Base-by-base conservation (phyloP, 2,797 vertebrate species). In the Toxotes lorentzi region DNA sequence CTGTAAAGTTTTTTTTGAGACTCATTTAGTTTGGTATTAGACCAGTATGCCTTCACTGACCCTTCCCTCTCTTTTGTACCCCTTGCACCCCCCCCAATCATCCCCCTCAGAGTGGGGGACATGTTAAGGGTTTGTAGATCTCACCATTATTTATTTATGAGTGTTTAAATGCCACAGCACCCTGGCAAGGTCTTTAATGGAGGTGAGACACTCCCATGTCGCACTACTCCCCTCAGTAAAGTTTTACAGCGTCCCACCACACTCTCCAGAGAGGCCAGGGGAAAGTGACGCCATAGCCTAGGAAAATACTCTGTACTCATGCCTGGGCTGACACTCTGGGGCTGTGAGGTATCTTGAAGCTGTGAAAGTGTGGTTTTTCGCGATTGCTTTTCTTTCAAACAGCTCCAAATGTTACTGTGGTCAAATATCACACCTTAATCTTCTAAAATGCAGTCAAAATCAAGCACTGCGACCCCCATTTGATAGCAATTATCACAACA, bases 191-290 rank as follows among this genome's bases (percentile, higher is more conserved):
- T 82, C 90, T 94, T 94, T 92, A 94, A 94, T 91, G 92, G 90
- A 94, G 90, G 92, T 92, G 90, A 94, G 91, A 89, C 91, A 91
- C 89, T 93, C 92, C 91, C 91, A 93, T 92, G 91, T 94, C 89
- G 87, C 91, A 88, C 89, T 86, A 86, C 90, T 92, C 91, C 86
- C 89, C 88, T 94, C 90, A 89, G 90, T 94, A 93, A 94, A 94
- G 85, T 94, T 95, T 95, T 93, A 94, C 93, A 90, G 92, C 72
- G 82, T 92, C 89, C 91, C 85, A 92, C 90, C 92, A 86, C 90
- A 86, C 87, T 93, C 91, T 90, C 86, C 81, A 80, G 84, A 90
- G 90, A 91, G 83, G 79, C 88, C 70, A 86, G 87, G 85, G 90
- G 87, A 92, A 89, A 93, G 90, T 94, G 93, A 95, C 88, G 87